phyloP scores from a whole-genome alignment of 2,888 invertebrate species.

The Zhengitettix transpicula region DNA sequence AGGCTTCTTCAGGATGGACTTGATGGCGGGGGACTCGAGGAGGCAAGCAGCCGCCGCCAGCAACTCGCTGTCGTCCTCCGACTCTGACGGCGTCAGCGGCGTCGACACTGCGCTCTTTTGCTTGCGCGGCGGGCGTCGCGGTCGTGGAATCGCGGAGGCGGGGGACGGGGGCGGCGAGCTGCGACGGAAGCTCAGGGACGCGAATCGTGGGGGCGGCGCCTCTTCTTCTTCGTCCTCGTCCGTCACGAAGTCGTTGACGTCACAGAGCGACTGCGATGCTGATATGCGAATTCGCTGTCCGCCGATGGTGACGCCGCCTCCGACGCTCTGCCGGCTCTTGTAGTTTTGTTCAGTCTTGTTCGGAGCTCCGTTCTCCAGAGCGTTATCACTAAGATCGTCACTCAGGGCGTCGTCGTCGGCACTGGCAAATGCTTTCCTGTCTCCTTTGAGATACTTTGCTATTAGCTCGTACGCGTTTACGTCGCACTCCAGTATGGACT shows the following conservation, averaged over 20 bases:
- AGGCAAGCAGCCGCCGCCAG: slow-evolving; percentile 18
- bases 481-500: slow-evolving; percentile 66
- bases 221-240: slow-evolving; percentile 1
- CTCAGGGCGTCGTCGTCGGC: slow-evolving; percentile 36
- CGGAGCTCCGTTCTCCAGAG: slow-evolving; percentile 16
- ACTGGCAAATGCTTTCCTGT: slow-evolving; percentile 19
- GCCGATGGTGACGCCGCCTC: slow-evolving; percentile 35
- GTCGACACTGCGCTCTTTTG: slow-evolving; percentile 9
- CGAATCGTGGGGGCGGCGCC: not conserved
- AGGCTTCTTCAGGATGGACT: slow-evolving; percentile 38
- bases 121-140: not conserved
- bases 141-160: not conserved
- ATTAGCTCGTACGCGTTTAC: slow-evolving; percentile 73
- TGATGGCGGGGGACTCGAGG: slow-evolving; percentile 21
- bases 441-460: slow-evolving; percentile 28
- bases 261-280: not conserved
- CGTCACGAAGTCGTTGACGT: slow-evolving; percentile 10
- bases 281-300: slow-evolving; percentile 51
- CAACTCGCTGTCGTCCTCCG: slow-evolving; percentile 11
- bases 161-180: not conserved
- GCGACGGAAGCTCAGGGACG: not conserved
- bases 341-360: not conserved
- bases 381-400: slow-evolving; percentile 27
- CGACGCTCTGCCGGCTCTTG: not conserved
- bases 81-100: not conserved